These are phyloP conservation scores for Paratilapia polleni DNA, from an alignment of 2,113 vertebrate species.

Conservation along the genomic window DNA sequence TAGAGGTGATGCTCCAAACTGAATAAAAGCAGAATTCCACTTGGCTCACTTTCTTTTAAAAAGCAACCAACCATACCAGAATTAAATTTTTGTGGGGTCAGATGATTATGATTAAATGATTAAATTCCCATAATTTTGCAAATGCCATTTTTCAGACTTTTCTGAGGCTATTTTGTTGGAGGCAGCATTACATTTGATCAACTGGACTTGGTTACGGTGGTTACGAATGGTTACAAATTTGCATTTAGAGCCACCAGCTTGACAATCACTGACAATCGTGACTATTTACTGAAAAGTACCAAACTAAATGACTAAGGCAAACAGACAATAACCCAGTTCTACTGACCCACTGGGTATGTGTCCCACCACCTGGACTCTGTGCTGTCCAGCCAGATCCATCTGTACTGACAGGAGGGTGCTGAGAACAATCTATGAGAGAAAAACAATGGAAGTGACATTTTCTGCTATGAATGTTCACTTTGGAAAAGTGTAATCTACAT, in stretches of 20 bases:
- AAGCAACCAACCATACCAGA: too few relatives aligned
- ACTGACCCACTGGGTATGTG: constrained; percentile 73
- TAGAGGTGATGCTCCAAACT: background rate
- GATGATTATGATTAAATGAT: background rate
- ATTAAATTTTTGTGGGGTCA: background rate
- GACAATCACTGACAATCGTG: background rate
- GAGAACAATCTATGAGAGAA: constrained; percentile 51
- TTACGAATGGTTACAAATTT: background rate
- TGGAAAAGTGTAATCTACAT: constrained; percentile 18
- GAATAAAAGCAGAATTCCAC: background rate
- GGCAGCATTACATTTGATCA: background rate
- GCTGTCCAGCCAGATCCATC: constrained; percentile 59
- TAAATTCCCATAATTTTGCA: background rate
- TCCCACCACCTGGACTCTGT: constrained; percentile 71
- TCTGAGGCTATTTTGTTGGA: background rate
- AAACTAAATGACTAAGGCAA: background rate
- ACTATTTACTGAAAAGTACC: background rate
- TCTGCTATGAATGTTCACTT: constrained; percentile 10
- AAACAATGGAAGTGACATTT: constrained; percentile 25
- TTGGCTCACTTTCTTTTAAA: background rate
- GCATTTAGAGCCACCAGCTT: background rate
- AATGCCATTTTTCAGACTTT: accelerated
- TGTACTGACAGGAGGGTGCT: constrained; percentile 56
- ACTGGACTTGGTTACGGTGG: background rate
- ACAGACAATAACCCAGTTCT: constrained; percentile 31